phyloP scores from a whole-genome alignment of 1,140 invertebrate genomes.

The Samia ricini region DNA sequence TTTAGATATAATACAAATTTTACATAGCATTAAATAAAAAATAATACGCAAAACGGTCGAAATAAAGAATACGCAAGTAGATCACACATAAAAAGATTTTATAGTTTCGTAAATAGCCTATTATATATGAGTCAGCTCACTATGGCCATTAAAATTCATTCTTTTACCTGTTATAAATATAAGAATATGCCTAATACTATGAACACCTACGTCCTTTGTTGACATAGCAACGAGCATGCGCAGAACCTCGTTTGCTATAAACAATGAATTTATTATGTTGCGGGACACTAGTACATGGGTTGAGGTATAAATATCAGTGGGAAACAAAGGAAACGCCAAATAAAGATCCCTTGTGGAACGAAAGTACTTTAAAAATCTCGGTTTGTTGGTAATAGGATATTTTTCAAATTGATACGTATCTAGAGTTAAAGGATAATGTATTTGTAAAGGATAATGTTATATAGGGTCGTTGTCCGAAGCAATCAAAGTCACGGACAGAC shows the following conservation, averaged over 20 bases:
- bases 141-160: constrained; percentile 4
- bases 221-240: constrained; percentile 67
- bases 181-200: neutral
- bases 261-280: constrained; percentile 54
- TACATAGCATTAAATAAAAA: neutral
- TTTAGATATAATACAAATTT: neutral
- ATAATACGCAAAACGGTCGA: neutral
- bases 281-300: constrained; percentile 10
- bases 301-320: neutral
- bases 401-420: constrained; percentile 5
- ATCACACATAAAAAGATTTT: neutral
- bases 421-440: neutral
- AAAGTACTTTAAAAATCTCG: neutral
- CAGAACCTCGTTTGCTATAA: constrained; percentile 55
- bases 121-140: neutral
- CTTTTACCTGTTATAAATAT: constrained; percentile 5
- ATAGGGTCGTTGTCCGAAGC: neutral
- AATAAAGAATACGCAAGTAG: neutral
- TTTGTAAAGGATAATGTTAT: neutral
- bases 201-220: constrained; percentile 47
- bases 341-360: neutral
- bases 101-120: neutral
- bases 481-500: constrained; percentile 4
- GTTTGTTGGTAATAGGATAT: neutral
- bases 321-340: neutral